Evolutionary conservation across 2,113 vertebrate genomes (phyloP), one percentile per base, ranked within the genome.

Genomic region (Tachysurus fulvidraco): DNA sequence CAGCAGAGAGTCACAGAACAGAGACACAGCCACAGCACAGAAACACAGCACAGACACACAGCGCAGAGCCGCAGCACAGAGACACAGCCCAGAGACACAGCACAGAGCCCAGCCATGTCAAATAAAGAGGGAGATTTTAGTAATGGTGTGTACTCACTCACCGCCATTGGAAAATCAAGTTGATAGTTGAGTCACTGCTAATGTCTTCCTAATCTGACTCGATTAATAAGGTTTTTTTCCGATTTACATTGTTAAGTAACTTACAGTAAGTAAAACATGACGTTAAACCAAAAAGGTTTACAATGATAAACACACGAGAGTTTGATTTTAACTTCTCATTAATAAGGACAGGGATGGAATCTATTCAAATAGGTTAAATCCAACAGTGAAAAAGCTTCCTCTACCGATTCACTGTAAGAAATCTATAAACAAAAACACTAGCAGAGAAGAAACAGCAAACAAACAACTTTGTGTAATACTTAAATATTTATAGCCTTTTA

Each of bases 101-200:
- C 44, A 44, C 23, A 69, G 78, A 80, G 82, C 73, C 25, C 73
- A 80, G 81, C 80, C 65, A 80, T 80, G 86, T 83, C 73, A 85
- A 85, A 71, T 54, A 85, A 74, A 89, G 85, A 88, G 78, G 71
- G 77, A 60, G 67, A 76, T 73, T 87, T 87, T 44, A 88, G 69
- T 81, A 67, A 87, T 41, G 62, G 81, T 85, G 30, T 28, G 74
- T 77, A 16, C 82, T 67, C 59, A 82, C 77, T n/a, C n/a, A n/a
- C n/a, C n/a, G 71, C 83, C 44, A 79, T 65, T 54, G 71, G 54
- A 60, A 87, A 80, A 79, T 85, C 82, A 85, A 83, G 54, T 65
- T 62, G 14, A 6, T 19, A 59, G 14, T 78, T 69, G 65, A n/a
- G 36, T 52, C 25, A 36, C 16, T 59, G 57, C 36, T 76, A 69